Base-by-base conservation (phyloP, 64 coral and sea anemone genomes). In the Dendrophyllia cribrosa region DNA sequence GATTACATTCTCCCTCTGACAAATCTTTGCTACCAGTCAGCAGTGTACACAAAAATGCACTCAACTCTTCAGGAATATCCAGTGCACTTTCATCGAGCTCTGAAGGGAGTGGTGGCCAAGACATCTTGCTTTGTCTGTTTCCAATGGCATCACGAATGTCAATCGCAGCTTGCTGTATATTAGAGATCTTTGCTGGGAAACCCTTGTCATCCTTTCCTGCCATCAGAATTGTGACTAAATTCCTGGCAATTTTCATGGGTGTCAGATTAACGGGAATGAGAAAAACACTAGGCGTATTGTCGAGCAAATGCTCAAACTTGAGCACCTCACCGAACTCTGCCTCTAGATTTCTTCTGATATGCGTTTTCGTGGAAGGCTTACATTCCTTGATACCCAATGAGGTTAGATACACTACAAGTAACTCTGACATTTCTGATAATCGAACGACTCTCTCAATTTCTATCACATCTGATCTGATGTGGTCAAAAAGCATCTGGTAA, bases 401-500 rank as follows among this genome's bases (percentile, higher is more conserved):
- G 64, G 15, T 72, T 3, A 81, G 77, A 82, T 80, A 80, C 61
- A n/a, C 17, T 74, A 45, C 64, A 79, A 91, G 89, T 58, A 81
- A 26, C 56, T 71, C 65, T 23, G 10, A 72, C 77, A 91, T 82
- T 43, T 85, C 78, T 59, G 79, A 63, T 19, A 91, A 84, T 50
- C 78, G 75, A 19, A 91, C 78, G 51, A 85, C 46, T 84, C 84
- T 84, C 68, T 84, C 58, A 6, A 84, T 84, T 84, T 17, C 78
- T 47, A 91, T 56, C 5, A 91, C 69, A 76, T 84, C 66, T 52
- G 53, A 75, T 83, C 79, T 81, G 63, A 71, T 91, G 66, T 91
- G 73, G 50, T 91, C 89, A 58, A 91, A 91, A 82, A 72, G 75
- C 64, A 81, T 82, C 66, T 91, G 89, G 64, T 91, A 82, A 81